phyloP scores from a whole-genome alignment of 2,797 vertebrate species.

The Odontamblyopus rebecca region DNA sequence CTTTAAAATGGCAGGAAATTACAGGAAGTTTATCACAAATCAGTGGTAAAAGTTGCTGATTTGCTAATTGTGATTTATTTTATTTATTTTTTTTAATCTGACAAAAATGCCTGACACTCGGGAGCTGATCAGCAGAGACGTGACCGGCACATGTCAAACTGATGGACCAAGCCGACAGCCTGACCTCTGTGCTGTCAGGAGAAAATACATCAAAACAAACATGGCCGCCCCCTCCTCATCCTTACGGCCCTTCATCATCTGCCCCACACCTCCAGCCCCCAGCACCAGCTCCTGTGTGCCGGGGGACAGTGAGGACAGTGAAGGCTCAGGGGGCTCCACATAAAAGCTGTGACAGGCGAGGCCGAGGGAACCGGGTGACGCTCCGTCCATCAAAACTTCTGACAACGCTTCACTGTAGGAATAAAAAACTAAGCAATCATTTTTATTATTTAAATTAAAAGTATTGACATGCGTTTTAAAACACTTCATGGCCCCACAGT shows the following conservation, averaged over 20 bases:
- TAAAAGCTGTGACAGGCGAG: conserved; percentile 36
- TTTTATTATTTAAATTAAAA: no score
- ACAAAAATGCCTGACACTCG: conserved; percentile 14
- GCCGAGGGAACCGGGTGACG: conserved; percentile 21
- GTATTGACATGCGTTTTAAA: no score
- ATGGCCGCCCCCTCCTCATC: conserved; percentile 18
- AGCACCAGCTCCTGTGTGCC: conserved; percentile 20
- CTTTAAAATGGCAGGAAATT: no score
- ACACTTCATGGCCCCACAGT: no score
- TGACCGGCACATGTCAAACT: conserved; percentile 46
- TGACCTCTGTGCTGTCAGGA: conserved; percentile 23
- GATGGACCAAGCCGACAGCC: conserved; percentile 39
- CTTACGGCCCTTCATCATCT: conserved; percentile 37
- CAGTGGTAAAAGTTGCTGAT: no score
- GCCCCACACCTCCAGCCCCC: conserved; percentile 16
- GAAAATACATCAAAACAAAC: conserved; percentile 21
- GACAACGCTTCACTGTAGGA: background rate
- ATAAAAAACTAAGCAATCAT: no score
- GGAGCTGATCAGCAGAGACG: conserved; percentile 53
- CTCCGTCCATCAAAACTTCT: conserved; percentile 8
- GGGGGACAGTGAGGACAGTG: conserved; percentile 3
- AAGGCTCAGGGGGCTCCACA: conserved; percentile 27
- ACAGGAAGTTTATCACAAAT: no score
- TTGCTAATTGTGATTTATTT: no score
- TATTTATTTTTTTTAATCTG: no score